phyloP scores from a whole-genome alignment of 2,113 vertebrate genomes.

The Sapayoa aenigma region DNA sequence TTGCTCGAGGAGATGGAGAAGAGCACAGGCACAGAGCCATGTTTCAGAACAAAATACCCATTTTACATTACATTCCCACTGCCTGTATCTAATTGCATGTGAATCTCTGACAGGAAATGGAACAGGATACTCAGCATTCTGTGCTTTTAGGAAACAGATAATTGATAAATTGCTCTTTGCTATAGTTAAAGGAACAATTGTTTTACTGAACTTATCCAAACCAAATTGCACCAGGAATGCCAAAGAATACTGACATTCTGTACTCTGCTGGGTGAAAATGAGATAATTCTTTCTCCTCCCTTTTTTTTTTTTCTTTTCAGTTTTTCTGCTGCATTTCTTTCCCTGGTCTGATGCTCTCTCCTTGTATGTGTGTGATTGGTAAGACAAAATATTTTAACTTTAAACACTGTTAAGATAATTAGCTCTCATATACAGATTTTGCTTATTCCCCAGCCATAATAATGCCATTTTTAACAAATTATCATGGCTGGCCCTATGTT shows the following conservation, averaged over 20 bases:
- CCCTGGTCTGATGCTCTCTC: neutral
- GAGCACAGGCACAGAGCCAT: conserved; percentile 33
- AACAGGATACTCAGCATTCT: conserved; percentile 49
- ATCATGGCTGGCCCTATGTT: neutral
- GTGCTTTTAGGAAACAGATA: conserved; percentile 54
- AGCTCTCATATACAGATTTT: neutral
- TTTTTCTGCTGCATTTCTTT: neutral
- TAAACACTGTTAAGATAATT: neutral
- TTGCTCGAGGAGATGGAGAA: conserved; percentile 50
- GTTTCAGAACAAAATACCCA: conserved; percentile 58
- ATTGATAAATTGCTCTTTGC: neutral
- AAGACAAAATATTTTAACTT: neutral
- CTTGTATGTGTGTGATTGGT: rapidly evolving
- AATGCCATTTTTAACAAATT: neutral
- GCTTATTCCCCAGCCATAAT: neutral
- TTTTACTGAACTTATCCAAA: conserved; percentile 6
- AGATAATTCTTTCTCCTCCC: neutral
- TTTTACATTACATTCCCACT: conserved; percentile 43
- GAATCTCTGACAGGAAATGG: conserved; percentile 62
- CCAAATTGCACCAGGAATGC: neutral
- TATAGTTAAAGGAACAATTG: conserved; percentile 45
- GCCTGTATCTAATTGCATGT: conserved; percentile 51
- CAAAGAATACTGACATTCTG: neutral
- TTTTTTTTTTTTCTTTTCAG: neutral
- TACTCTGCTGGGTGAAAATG: neutral